phyloP scores from a whole-genome alignment of 2,113 vertebrate species.

The Catagonus wagneri region DNA sequence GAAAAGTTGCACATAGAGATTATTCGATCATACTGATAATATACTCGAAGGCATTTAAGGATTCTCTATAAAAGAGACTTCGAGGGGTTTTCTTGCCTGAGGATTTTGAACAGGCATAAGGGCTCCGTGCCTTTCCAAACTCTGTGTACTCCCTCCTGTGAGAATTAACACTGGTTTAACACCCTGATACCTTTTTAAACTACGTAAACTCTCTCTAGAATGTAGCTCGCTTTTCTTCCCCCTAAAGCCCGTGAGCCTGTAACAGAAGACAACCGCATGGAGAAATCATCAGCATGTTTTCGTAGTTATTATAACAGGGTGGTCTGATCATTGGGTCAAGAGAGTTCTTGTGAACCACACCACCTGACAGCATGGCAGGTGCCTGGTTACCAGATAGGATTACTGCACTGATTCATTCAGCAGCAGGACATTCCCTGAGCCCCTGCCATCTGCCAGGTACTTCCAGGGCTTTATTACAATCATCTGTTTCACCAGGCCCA shows the following conservation, averaged over 20 bases:
- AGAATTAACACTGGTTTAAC: background rate
- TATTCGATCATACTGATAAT: background rate
- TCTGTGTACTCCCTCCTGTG: rapidly evolving
- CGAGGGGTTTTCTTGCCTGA: background rate
- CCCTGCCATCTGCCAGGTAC: conserved; percentile 27
- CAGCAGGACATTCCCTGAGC: background rate
- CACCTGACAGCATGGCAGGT: background rate
- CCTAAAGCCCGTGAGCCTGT: background rate
- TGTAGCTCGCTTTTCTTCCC: background rate
- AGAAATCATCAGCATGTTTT: background rate
- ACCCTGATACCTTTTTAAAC: background rate
- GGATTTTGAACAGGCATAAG: background rate
- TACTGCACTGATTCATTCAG: conserved; percentile 48
- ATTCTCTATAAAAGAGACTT: background rate
- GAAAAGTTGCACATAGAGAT: background rate
- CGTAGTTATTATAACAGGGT: background rate
- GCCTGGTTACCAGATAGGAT: conserved; percentile 28
- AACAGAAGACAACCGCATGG: background rate
- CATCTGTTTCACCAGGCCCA: background rate
- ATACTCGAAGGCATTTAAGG: background rate
- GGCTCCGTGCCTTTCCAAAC: background rate
- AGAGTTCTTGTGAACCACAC: background rate
- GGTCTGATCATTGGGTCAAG: conserved; percentile 36
- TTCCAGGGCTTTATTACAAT: background rate
- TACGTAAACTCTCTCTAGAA: background rate